A percentile compares a stretch with the other conserved stretches of the same genome.
phyloP scores from a whole-genome alignment of 2,797 vertebrate species.

The Arnoldichthys spilopterus region DNA sequence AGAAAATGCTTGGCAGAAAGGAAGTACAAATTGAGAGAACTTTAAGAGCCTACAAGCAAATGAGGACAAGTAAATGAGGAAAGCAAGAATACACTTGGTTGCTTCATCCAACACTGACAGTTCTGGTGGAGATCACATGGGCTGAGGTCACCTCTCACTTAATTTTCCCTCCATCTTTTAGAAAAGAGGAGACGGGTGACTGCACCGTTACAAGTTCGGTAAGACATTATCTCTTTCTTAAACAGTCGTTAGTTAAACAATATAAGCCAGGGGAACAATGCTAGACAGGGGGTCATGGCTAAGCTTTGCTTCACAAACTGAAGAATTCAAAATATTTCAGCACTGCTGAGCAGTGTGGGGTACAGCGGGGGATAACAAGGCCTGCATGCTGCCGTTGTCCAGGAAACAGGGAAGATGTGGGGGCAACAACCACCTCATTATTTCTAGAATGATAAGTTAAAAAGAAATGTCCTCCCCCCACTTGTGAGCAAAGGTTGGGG shows the following conservation, averaged over 20 bases:
- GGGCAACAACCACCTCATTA: background rate
- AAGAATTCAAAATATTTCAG: slow-evolving; percentile 54
- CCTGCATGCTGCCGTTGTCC: slow-evolving; percentile 1
- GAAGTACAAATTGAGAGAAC: background rate
- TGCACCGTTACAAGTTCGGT: slow-evolving; percentile 36
- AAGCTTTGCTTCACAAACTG: slow-evolving; percentile 25
- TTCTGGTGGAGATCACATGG: slow-evolving; percentile 46
- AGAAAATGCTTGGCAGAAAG: background rate
- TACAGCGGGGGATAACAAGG: background rate
- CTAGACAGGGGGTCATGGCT: slow-evolving; percentile 14
- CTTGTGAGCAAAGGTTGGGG: background rate
- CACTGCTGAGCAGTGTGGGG: slow-evolving; percentile 27
- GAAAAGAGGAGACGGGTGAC: background rate
- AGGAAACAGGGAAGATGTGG: slow-evolving; percentile 31
- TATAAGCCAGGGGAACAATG: background rate
- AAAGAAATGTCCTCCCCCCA: background rate
- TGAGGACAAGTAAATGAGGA: slow-evolving; percentile 23
- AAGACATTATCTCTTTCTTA: slow-evolving; percentile 27
- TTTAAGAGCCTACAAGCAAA: too few relatives aligned
- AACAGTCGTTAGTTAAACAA: background rate
- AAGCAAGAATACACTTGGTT: background rate
- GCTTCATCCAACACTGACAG: slow-evolving; percentile 4
- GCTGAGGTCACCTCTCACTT: slow-evolving; percentile 30
- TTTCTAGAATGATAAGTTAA: background rate
- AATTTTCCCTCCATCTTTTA: slow-evolving; percentile 3